These are phyloP conservation scores for Cephus pygmeus DNA, from an alignment of 2,888 invertebrate species.

Conservation along the genomic window DNA sequence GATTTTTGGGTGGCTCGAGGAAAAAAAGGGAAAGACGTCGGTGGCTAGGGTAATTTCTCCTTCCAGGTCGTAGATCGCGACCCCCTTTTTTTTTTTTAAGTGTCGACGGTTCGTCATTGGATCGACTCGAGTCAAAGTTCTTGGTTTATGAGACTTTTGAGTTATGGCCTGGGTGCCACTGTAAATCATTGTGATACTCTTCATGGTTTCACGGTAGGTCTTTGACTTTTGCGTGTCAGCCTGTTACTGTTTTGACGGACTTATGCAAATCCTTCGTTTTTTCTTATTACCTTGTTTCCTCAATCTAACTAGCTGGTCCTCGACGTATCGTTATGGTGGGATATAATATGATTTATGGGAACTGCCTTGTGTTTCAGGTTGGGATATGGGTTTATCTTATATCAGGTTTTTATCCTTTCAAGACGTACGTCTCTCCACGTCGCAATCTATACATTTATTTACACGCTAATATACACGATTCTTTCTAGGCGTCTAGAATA, in stretches of 20 bases:
- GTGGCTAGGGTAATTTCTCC: background rate
- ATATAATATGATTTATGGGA: background rate
- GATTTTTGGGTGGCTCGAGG: conserved; percentile 15
- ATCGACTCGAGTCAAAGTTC: conserved; percentile 15
- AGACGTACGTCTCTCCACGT: conserved; percentile 5
- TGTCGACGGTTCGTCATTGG: conserved; percentile 8
- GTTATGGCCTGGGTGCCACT: conserved; percentile 14
- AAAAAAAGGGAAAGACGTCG: background rate
- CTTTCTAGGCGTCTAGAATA: conserved; percentile 26
- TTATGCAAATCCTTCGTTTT: background rate
- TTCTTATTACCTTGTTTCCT: background rate
- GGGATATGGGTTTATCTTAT: background rate
- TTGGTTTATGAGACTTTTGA: conserved; percentile 9
- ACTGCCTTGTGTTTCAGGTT: background rate
- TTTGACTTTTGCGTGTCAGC: conserved; percentile 1
- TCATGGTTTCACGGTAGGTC: background rate
- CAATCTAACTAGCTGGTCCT: background rate
- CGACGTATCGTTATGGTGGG: background rate
- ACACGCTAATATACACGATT: conserved; percentile 62
- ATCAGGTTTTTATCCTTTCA: background rate
- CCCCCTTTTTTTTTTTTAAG: background rate
- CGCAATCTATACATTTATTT: conserved; percentile 62
- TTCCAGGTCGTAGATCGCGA: background rate
- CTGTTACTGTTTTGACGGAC: background rate
- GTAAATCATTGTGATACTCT: conserved; percentile 11